phyloP scores from a whole-genome alignment of 2,888 invertebrate species.

The Thereva nobilitata region DNA sequence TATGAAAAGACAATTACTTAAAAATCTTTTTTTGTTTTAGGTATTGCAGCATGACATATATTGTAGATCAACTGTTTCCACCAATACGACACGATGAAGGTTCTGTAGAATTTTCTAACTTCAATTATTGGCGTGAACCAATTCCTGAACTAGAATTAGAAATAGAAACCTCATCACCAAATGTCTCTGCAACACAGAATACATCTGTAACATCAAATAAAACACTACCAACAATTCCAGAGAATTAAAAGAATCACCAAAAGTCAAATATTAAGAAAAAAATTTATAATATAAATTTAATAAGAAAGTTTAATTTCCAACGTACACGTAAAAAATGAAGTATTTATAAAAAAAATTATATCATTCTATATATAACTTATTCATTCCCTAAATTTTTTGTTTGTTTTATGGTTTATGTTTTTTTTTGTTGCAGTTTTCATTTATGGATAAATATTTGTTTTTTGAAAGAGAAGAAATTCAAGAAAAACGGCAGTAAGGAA shows the following conservation, averaged over 20 bases:
- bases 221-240: constrained; percentile 52
- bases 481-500: too few relatives aligned
- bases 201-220: constrained; percentile 15
- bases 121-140: constrained; percentile 93
- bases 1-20: too few relatives aligned
- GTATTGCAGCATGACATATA: constrained; percentile 90
- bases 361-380: neutral
- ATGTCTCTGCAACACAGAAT: constrained; percentile 33
- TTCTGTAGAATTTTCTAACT: constrained; percentile 76
- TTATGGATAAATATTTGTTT: too few relatives aligned
- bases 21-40: constrained; percentile 65
- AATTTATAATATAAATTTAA: too few relatives aligned
- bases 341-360: too few relatives aligned
- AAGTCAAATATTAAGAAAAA: too few relatives aligned
- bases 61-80: constrained; percentile 96
- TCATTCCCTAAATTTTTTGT: neutral
- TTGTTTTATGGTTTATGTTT: neutral
- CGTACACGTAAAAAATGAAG: too few relatives aligned
- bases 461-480: too few relatives aligned
- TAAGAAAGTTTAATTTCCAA: too few relatives aligned
- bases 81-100: constrained; percentile 70
- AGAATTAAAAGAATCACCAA: constrained; percentile 47
- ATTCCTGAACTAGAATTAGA: constrained; percentile 63
- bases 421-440: neutral
- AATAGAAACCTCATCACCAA: constrained; percentile 44